These are phyloP conservation scores for Diachasma alloeum DNA, from an alignment of 1,140 invertebrate genomes.

Conservation along the genomic window DNA sequence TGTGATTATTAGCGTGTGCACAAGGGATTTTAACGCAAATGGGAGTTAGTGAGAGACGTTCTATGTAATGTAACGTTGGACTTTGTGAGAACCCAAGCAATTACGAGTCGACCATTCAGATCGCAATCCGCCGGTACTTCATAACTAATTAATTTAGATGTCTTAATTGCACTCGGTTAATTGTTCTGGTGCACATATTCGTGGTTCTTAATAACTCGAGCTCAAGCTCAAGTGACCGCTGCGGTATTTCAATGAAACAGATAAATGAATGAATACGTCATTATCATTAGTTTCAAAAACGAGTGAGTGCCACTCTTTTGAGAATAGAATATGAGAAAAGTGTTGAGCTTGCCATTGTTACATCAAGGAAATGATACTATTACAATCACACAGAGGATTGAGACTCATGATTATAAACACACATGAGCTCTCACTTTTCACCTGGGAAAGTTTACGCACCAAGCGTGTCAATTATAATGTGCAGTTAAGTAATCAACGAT, in stretches of 20 bases:
- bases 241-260: too few species aligned
- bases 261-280: too few species aligned
- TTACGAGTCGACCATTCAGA: slow-evolving; percentile 53
- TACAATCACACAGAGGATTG: slow-evolving; percentile 19
- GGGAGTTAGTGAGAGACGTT: neutral
- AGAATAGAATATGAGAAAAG: too few species aligned
- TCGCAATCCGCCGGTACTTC: slow-evolving; percentile 43
- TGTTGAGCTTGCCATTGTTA: neutral
- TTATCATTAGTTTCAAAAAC: too few species aligned
- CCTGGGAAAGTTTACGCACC: slow-evolving; percentile 63
- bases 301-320: too few species aligned
- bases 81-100: slow-evolving; percentile 62
- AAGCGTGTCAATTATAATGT: slow-evolving; percentile 62
- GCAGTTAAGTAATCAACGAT: slow-evolving; percentile 60
- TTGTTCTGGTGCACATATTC: slow-evolving; percentile 49
- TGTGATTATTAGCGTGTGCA: slow-evolving; percentile 20
- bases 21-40: slow-evolving; percentile 18
- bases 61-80: slow-evolving; percentile 10
- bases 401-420: slow-evolving; percentile 52
- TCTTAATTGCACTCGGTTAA: slow-evolving; percentile 64
- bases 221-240: too few species aligned
- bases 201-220: slow-evolving; percentile 6
- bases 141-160: slow-evolving; percentile 63
- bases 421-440: slow-evolving; percentile 62
- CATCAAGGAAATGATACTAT: slow-evolving; percentile 23